Base-by-base conservation (phyloP, 2,113 vertebrate species). In the Misgurnus mizolepis region DNA sequence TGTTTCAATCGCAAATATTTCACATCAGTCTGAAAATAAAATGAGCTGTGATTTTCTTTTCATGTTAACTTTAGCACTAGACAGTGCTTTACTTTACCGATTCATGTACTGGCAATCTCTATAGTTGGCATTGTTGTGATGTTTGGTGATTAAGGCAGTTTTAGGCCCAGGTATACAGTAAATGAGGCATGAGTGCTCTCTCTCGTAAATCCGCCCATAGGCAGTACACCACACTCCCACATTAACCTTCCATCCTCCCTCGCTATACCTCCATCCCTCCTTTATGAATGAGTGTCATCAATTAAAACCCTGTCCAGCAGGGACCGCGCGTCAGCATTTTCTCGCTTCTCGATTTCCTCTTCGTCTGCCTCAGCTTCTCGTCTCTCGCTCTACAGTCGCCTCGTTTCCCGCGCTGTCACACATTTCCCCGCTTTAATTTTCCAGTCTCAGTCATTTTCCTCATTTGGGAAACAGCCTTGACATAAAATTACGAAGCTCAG, bases 221-320 rank as follows among this genome's bases (percentile, higher is more conserved):
- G 89, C 87, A 88, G 86, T 85, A 83, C 70, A 68, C 74, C 85
- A 81, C 76, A 82, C 89, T 83, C 80, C 85, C 82, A 83, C 85
- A 90, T 89, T 90, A 89, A 88, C 89, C 77, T 79, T 22, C 61
- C 81, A 40, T 14, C 11, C 72, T 39, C 39, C 62, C 41, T 18
- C 60, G 65, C 34, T n/a, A 17, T 76, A 66, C 12, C 55, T 78
- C 82, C 69, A 76, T 82, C 81, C 84, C 56, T 74, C 62, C 81
- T 82, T 86, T 66, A 86, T 85, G 89, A 89, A 88, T 78, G n/a
- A 90, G 89, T 86, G 86, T 34, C 27, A 92, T 93, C 92, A 91
- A 92, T 93, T 92, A 91, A 90, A 83, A 69, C 76, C 86, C 89
- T 84, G 88, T 91, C 88, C 85, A 78, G 85, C 83, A 34, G 77